Evolutionary conservation across 2,888 invertebrate species (phyloP).

Genomic region (Apamea monoglypha): DNA sequence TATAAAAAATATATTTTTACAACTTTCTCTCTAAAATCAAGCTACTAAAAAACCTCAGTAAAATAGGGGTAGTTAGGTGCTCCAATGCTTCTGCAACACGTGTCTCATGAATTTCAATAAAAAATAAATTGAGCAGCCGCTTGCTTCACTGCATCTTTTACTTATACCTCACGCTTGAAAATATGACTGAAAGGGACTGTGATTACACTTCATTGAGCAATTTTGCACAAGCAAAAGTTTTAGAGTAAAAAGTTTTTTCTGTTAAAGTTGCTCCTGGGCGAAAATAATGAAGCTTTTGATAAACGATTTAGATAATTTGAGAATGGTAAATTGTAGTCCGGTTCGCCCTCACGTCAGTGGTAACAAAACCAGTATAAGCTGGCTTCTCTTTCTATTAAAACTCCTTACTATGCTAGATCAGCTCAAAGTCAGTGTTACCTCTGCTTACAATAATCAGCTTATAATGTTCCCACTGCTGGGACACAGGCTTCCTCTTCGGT

Average conservation of each 20-base stretch:
- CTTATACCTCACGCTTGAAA: slow-evolving; percentile 38
- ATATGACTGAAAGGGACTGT: slow-evolving; percentile 46
- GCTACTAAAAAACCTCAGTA: background rate
- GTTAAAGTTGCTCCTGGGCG: background rate
- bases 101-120: slow-evolving; percentile 58
- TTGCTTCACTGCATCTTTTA: slow-evolving; percentile 29
- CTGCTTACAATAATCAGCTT: no score
- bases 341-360: background rate
- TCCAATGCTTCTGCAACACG: slow-evolving; percentile 27
- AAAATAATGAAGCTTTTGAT: background rate
- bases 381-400: background rate
- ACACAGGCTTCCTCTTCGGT: no score
- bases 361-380: background rate
- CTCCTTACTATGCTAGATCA: background rate
- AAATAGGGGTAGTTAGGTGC: slow-evolving; percentile 25
- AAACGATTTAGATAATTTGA: background rate
- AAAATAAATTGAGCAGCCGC: slow-evolving; percentile 47
- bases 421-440: background rate
- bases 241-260: background rate
- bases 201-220: slow-evolving; percentile 50
- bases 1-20: no score
- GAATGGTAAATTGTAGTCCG: background rate
- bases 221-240: slow-evolving; percentile 12
- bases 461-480: no score
- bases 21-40: background rate